Evolutionary conservation across 2,113 vertebrate species (phyloP), one percentile per base, ranked within the genome.

Genomic region (Ciconia boyciana): DNA sequence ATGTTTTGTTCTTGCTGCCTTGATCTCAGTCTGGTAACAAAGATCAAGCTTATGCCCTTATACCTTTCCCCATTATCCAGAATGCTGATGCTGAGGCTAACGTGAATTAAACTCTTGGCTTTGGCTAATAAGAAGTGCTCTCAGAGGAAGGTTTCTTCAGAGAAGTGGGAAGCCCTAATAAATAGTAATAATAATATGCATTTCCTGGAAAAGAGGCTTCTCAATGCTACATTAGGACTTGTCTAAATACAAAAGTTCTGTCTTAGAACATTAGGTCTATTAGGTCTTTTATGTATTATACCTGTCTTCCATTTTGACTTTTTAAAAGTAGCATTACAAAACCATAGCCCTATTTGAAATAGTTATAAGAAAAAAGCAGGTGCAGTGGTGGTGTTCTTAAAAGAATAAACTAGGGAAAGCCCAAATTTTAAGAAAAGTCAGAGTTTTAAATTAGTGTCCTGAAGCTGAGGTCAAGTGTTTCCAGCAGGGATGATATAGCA

Each of bases 131-230:
- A 61, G 48, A 76, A 94, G 66, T 51, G 71, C 76, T 94, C 72
- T 92, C 64, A 77, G 64, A 68, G 52, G 49, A 96, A 77, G 43
- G 58, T 61, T 49, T 22, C 85, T 96, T 83, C 78, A 69, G 69
- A 94, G 77, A 62, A 75, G 51, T 65, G 39, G n/a, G 51, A 79
- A 85, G 55, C 36, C 61, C 49, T 92, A 77, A 86, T 76, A 89
- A 86, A 64, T n/a, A 74, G 44, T 60, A 60, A 69, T 58, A 68
- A 87, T 85, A 72, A 90, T 7, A 72, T 31, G n/a, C 44, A 57
- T 55, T 96, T 90, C 66, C 82, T 85, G 92, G 87, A 87, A 91
- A 84, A 57, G 82, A 57, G 44, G 49, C 78, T 87, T 57, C 70
- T 87, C 41, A 82, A 57, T 39, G 58, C 55, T 85, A 48, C 34